A percentile compares a stretch with the other conserved stretches of the same genome.
These are phyloP conservation scores for Oopsacas minuta DNA, from an alignment of 37 sponge, comb jelly and placozoan genomes.

Conservation along the genomic window DNA sequence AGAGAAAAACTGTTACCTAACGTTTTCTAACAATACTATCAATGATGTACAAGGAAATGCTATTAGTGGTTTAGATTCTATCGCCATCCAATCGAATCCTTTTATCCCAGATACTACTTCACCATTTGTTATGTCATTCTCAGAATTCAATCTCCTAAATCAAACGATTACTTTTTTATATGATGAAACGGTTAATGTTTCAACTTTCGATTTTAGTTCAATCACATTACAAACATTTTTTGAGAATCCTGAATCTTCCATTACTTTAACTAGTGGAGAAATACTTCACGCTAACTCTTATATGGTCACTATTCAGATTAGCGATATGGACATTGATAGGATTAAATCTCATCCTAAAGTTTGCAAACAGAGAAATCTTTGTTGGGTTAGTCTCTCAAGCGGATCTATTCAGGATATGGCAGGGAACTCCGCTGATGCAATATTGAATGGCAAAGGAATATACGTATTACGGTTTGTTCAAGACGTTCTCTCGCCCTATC, in stretches of 20 bases:
- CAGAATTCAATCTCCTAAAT: slow-evolving; percentile 57
- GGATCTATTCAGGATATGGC: slow-evolving; percentile 47
- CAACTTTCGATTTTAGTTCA: slow-evolving; percentile 38
- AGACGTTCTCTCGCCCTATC: slow-evolving; percentile 39
- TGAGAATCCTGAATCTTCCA: slow-evolving; percentile 11
- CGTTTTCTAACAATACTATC: slow-evolving; percentile 26
- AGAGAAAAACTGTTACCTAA: slow-evolving; percentile 47
- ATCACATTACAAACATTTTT: slow-evolving; percentile 67
- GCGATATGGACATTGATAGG: slow-evolving; percentile 49
- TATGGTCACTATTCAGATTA: slow-evolving; percentile 40
- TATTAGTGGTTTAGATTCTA: slow-evolving; percentile 20
- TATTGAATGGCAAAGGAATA: slow-evolving; percentile 20
- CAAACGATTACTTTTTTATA: slow-evolving; percentile 59
- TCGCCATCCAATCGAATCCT: slow-evolving; percentile 15
- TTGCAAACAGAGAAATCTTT: slow-evolving; percentile 68
- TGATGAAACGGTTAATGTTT: slow-evolving; percentile 57
- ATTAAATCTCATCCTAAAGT: slow-evolving; percentile 51
- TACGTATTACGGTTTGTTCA: slow-evolving; percentile 37
- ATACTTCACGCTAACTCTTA: slow-evolving; percentile 30
- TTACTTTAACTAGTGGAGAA: slow-evolving; percentile 49
- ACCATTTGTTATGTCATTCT: slow-evolving; percentile 48
- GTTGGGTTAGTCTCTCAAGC: slow-evolving; percentile 55
- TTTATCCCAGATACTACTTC: slow-evolving; percentile 46
- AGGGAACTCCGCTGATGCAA: slow-evolving; percentile 35
- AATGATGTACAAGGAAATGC: slow-evolving; percentile 50